Evolutionary conservation across 2,113 vertebrate species (phyloP).

Genomic region (Podarcis raffonei): DNA sequence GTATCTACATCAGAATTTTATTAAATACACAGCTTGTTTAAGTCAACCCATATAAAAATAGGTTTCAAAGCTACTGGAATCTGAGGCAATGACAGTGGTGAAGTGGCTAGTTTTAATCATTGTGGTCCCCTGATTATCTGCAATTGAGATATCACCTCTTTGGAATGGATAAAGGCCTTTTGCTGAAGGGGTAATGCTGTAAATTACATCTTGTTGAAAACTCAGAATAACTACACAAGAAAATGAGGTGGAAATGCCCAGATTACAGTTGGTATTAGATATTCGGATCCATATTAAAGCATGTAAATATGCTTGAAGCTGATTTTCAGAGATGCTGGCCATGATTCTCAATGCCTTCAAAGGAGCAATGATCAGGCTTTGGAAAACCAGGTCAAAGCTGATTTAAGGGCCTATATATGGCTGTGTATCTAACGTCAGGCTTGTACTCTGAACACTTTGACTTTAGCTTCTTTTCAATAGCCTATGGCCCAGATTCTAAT

Average conservation of each 20-base stretch:
- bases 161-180: neutral
- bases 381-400: constrained; percentile 26
- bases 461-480: constrained; percentile 26
- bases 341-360: constrained; percentile 1
- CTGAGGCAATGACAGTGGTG: neutral
- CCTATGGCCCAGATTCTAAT: neutral
- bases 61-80: neutral
- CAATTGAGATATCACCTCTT: neutral
- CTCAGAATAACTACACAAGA: constrained; percentile 24
- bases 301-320: constrained; percentile 13
- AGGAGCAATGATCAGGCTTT: constrained; percentile 20
- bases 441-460: neutral
- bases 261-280: neutral
- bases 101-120: neutral
- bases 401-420: constrained; percentile 7
- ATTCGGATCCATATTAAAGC: neutral
- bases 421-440: constrained; percentile 17
- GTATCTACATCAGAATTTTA: neutral
- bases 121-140: neutral
- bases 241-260: constrained; percentile 12
- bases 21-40: neutral
- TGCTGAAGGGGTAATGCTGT: neutral
- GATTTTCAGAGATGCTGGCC: neutral
- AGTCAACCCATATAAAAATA: neutral
- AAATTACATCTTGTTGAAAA: neutral